Conservation (phyloP, 2,888 invertebrate species). For the Dryococelus australis region DNA sequence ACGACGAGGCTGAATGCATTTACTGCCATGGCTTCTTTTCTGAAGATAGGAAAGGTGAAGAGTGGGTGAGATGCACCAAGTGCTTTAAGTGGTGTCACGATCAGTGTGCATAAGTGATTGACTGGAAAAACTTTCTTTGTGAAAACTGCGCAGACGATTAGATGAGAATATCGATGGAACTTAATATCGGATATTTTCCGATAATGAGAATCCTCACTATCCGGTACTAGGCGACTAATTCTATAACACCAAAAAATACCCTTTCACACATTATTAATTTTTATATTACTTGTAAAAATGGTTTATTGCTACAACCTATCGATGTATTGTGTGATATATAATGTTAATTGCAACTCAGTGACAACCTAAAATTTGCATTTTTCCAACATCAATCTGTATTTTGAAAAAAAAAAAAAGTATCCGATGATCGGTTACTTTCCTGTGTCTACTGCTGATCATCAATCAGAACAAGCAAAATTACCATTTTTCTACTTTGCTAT, state of each 20-base stretch:
- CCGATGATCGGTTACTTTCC: background rate
- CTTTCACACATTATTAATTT: background rate
- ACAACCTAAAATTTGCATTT: background rate
- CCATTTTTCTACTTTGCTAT: too few relatives aligned
- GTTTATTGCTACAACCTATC: background rate
- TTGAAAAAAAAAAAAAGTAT: background rate
- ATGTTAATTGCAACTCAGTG: background rate
- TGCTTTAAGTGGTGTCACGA: background rate
- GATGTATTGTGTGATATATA: background rate
- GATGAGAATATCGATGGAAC: too few relatives aligned
- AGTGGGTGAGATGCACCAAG: background rate
- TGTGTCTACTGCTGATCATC: too few relatives aligned
- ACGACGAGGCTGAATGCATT: background rate
- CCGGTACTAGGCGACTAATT: background rate
- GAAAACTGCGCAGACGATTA: too few relatives aligned
- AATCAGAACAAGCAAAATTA: too few relatives aligned
- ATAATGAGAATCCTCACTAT: background rate
- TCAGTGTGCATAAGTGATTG: background rate
- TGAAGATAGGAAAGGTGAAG: background rate
- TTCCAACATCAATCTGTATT: background rate
- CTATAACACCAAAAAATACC: background rate
- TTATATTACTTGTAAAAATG: background rate
- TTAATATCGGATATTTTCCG: too few relatives aligned
- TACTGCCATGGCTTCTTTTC: background rate
- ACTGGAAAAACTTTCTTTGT: background rate